Base-by-base conservation (phyloP, 2,113 vertebrate genomes). In the Elephantulus edwardii region DNA sequence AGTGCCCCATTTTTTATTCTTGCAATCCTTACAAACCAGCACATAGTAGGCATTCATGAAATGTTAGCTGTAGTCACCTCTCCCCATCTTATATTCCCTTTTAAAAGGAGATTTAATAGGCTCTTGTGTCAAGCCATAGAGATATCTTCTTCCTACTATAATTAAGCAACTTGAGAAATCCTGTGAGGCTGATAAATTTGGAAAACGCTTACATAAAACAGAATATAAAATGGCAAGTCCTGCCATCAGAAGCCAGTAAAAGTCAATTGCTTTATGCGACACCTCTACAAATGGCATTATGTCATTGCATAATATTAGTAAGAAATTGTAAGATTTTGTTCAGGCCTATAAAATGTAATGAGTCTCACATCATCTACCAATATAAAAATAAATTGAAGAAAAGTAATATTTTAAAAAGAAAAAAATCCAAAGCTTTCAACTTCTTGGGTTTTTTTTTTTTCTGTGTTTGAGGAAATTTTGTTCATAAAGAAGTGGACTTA, bases 161-260 rank as follows among this genome's bases (percentile, higher is more conserved):
- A 98, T 98, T 97, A 97, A 97, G 97, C 97, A 98, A 98, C 96
- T 95, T 28, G 60, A 97, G 96, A 97, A 97, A 97, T 97, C 97
- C 97, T 96, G 82, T 94, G 97, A 97, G 97, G 97, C 97, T 95
- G 83, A 97, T 98, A 97, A 97, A 97, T 98, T 97, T 97, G 96
- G 96, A 96, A 96, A 97, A 97, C 48, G 71, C 97, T 97, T 97
- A 97, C 96, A 98, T 97, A 98, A 98, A 97, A 97, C 96, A 97
- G 96, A 97, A 96, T 97, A 94, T 98, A 97, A 98, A 97, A 94
- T 95, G 95, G 97, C 97, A 96, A 97, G 95, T 89, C 95, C 93
- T 97, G 97, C 97, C 97, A 98, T 97, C 97, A 97, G 97, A 97
- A 98, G 96, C 98, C 97, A 97, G 97, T 98, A 98, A 98, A 98